Conservation (phyloP, 2,888 invertebrate species). For the Octodonta nipae region DNA sequence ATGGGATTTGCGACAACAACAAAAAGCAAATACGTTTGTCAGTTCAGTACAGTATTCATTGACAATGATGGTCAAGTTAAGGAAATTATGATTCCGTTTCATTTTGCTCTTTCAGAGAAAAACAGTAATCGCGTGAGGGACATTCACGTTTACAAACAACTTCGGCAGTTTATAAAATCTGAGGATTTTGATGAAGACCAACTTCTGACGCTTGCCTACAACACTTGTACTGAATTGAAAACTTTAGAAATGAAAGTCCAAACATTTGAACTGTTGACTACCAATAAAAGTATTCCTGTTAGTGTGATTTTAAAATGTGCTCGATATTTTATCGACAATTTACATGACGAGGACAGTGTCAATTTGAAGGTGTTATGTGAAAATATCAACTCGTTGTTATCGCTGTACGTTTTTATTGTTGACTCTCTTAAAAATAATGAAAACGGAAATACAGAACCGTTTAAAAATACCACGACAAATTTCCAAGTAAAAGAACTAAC, state of each 20-base stretch:
- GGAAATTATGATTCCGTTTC: constrained; percentile 78
- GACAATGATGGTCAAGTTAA: constrained; percentile 73
- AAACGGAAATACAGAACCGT: constrained; percentile 21
- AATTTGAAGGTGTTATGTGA: constrained; percentile 24
- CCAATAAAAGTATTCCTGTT: constrained; percentile 49
- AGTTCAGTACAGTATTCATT: constrained; percentile 63
- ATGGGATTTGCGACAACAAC: constrained; percentile 53
- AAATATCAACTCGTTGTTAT: constrained; percentile 25
- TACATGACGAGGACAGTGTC: constrained; percentile 19
- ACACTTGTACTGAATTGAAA: constrained; percentile 49
- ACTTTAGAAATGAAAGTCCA: constrained; percentile 60
- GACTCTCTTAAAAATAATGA: constrained; percentile 16
- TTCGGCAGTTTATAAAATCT: constrained; percentile 50
- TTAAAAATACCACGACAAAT: constrained; percentile 18
- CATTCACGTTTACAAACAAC: constrained; percentile 68
- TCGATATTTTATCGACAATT: constrained; percentile 32
- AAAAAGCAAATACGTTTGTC: constrained; percentile 43
- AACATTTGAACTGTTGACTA: constrained; percentile 55
- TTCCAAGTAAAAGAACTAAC: constrained; percentile 45
- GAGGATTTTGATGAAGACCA: constrained; percentile 39
- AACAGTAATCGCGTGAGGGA: constrained; percentile 79
- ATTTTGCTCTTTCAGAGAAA: constrained; percentile 75
- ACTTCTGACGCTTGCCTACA: constrained; percentile 40
- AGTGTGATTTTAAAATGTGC: constrained; percentile 45
- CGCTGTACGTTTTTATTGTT: constrained; percentile 23